Percentiles rank a stretch among this genome's conserved stretches.
These are phyloP conservation scores for Amphipyra berbera DNA, from an alignment of 2,888 invertebrate species.

Conservation along the genomic window DNA sequence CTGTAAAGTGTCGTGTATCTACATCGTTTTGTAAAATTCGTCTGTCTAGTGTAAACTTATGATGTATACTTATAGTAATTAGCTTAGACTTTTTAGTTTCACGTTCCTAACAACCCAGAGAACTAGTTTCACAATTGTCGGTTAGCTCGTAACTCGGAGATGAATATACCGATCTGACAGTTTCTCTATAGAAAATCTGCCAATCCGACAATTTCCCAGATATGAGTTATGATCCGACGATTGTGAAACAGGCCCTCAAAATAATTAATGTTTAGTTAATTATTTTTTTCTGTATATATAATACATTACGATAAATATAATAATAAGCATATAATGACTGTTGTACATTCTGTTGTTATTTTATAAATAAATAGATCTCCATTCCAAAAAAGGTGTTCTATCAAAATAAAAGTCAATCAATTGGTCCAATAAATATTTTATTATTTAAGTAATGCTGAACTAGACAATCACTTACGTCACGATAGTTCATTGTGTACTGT, in stretches of 20 bases:
- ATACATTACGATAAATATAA: slow-evolving; percentile 16
- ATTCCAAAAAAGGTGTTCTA: not conserved
- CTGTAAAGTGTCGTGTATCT: slow-evolving; percentile 20
- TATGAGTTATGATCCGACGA: no score
- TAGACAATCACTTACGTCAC: no score
- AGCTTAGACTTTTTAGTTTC: slow-evolving; percentile 34
- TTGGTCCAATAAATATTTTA: no score
- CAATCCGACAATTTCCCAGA: no score
- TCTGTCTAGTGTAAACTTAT: slow-evolving; percentile 17
- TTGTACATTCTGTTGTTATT: slow-evolving; percentile 25
- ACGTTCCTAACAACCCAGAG: slow-evolving; percentile 3
- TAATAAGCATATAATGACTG: slow-evolving; percentile 9
- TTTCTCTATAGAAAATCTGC: no score
- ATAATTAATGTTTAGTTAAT: not conserved
- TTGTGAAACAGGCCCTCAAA: no score
- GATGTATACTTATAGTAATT: slow-evolving; percentile 36
- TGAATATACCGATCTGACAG: no score
- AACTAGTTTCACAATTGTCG: no score
- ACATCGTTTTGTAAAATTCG: slow-evolving; percentile 19
- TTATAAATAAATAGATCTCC: not conserved
- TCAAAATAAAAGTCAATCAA: not conserved
- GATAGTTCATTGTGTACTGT: no score
- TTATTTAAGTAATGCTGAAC: no score
- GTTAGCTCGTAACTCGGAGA: no score
- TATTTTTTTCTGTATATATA: slow-evolving; percentile 21